Conservation (phyloP, 1,140 invertebrate genomes). For the Cotesia vestalis region DNA sequence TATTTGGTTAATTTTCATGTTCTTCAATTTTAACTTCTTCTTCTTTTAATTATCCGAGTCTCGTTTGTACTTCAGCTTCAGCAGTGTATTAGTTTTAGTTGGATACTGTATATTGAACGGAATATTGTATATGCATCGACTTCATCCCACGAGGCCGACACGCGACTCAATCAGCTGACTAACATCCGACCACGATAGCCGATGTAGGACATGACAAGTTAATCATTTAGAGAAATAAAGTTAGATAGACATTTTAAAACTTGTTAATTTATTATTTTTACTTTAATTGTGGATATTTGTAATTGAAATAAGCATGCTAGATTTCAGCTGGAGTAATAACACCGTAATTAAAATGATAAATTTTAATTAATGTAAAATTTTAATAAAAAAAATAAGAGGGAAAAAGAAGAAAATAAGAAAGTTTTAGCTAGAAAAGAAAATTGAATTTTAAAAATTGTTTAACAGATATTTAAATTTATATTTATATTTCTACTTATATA, state of each 20-base stretch:
- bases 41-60: no score
- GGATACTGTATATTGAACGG: no score
- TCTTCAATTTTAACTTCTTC: no score
- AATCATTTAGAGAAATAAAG: background rate
- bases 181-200: constrained; percentile 42
- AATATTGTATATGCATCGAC: background rate
- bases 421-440: constrained; percentile 13
- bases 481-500: background rate
- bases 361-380: background rate
- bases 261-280: constrained; percentile 5
- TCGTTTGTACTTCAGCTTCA: no score
- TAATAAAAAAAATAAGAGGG: background rate
- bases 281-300: no score
- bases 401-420: constrained; percentile 1
- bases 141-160: constrained; percentile 11
- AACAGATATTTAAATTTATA: background rate
- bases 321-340: no score
- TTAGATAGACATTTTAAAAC: no score
- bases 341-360: no score
- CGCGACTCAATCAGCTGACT: constrained; percentile 5
- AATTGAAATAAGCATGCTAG: no score
- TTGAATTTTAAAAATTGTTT: constrained; percentile 6
- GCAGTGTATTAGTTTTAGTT: no score
- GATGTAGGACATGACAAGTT: constrained; percentile 24
- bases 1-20: no score